These are phyloP conservation scores for Portevinia maculata DNA, from an alignment of 2,888 invertebrate genomes.

Conservation along the genomic window DNA sequence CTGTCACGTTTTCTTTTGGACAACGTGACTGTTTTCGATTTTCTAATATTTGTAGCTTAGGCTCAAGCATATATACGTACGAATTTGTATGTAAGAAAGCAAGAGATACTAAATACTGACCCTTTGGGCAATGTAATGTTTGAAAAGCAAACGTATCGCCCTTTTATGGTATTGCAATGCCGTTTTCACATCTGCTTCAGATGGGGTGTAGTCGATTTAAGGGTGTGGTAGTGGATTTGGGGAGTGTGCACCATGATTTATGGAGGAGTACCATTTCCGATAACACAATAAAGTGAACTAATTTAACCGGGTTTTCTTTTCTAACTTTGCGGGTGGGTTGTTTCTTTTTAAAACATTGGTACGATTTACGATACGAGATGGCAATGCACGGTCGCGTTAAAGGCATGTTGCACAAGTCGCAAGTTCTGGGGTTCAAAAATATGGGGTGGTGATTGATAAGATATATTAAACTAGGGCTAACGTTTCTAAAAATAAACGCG, in stretches of 20 bases:
- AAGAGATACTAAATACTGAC: not conserved
- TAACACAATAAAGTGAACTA: not conserved
- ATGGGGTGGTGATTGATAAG: too few species aligned
- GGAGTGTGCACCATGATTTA: conserved; percentile 5
- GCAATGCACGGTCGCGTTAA: not conserved
- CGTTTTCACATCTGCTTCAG: not conserved
- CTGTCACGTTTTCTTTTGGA: not conserved
- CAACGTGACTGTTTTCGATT: not conserved
- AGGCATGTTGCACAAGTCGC: too few species aligned
- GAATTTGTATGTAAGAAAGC: not conserved
- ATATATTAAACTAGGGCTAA: too few species aligned
- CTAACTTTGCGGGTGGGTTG: not conserved
- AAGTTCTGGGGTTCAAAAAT: too few species aligned
- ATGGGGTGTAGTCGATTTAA: not conserved
- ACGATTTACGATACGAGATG: not conserved
- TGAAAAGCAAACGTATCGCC: not conserved
- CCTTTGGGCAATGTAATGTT: not conserved
- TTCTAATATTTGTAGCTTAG: not conserved
- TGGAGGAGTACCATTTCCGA: not conserved
- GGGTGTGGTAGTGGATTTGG: conserved; percentile 3
- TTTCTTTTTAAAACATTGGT: too few species aligned
- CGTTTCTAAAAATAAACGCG: too few species aligned
- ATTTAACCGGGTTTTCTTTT: not conserved
- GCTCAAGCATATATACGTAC: not conserved
- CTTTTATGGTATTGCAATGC: not conserved